Conservation (phyloP, 2,113 vertebrate genomes). For the Nematolebias whitei region DNA sequence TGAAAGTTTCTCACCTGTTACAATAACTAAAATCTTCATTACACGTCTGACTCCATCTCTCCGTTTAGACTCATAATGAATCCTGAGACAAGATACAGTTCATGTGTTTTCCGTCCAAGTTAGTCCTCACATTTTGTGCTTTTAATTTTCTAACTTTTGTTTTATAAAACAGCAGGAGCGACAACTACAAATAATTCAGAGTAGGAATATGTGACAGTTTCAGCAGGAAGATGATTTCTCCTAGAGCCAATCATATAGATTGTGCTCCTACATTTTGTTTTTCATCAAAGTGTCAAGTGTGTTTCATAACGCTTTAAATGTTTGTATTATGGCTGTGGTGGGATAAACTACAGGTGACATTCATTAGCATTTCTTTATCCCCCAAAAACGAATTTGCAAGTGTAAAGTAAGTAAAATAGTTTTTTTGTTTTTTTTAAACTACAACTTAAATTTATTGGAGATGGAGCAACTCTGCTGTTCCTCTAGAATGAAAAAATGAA, state of each 20-base stretch:
- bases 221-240: slow-evolving; percentile 82
- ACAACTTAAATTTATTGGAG: slow-evolving; percentile 56
- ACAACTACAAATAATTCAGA: slow-evolving; percentile 80
- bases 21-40: slow-evolving; percentile 42
- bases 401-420: slow-evolving; percentile 74
- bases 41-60: slow-evolving; percentile 51
- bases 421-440: too few species aligned
- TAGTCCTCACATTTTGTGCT: slow-evolving; percentile 95
- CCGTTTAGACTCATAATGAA: slow-evolving; percentile 78
- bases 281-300: slow-evolving; percentile 40
- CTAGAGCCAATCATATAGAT: slow-evolving; percentile 85
- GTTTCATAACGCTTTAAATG: slow-evolving; percentile 22
- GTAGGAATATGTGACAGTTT: slow-evolving; percentile 89
- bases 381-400: slow-evolving; percentile 20
- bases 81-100: slow-evolving; percentile 93
- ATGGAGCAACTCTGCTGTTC: slow-evolving; percentile 56
- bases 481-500: slow-evolving; percentile 54
- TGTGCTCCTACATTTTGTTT: slow-evolving; percentile 63
- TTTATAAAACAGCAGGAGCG: slow-evolving; percentile 82
- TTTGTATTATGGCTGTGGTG: slow-evolving; percentile 34
- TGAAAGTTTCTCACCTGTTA: slow-evolving; percentile 36
- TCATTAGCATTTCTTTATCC: slow-evolving; percentile 35
- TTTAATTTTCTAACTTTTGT: slow-evolving; percentile 80
- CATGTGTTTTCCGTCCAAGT: slow-evolving; percentile 87
- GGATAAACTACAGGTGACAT: slow-evolving; percentile 50